Evolutionary conservation across 1,140 invertebrate genomes (phyloP).

Genomic region (Pissodes strobi): DNA sequence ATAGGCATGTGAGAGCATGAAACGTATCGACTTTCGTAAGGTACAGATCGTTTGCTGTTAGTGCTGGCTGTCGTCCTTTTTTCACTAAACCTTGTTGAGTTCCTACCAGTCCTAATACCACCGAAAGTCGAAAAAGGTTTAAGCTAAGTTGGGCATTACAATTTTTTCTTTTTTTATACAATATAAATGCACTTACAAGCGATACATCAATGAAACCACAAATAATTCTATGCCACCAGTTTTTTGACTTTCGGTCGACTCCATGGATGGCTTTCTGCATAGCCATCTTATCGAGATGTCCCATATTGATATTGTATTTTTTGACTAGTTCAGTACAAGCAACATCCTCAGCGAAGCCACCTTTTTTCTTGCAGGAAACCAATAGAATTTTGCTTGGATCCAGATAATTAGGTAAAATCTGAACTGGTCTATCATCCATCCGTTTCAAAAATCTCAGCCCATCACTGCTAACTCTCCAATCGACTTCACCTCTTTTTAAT

Average conservation of each 20-base stretch:
- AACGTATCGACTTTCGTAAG: no score
- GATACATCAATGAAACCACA: conserved; percentile 40
- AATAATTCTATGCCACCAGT: no score
- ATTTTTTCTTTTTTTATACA: conserved; percentile 28
- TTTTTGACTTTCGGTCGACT: no score
- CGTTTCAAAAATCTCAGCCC: conserved; percentile 53
- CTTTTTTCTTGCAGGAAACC: conserved; percentile 48
- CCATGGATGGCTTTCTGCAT: conserved; percentile 50
- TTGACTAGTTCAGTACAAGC: conserved; percentile 38
- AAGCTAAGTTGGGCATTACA: neutral
- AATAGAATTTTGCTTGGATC: conserved; percentile 43
- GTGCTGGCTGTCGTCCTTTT: neutral
- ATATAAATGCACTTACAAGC: conserved; percentile 32
- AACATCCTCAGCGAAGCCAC: conserved; percentile 37
- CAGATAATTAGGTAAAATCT: conserved; percentile 54
- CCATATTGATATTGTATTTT: conserved; percentile 55
- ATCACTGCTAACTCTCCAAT: conserved; percentile 50
- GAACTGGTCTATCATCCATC: conserved; percentile 54
- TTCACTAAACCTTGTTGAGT: no score
- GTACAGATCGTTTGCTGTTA: no score
- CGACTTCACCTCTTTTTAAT: conserved; percentile 49
- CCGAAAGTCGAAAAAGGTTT: conserved; percentile 33
- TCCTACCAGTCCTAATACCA: conserved; percentile 31
- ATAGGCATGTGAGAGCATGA: neutral
- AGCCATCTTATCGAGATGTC: conserved; percentile 53